A percentile compares a stretch with the other conserved stretches of the same genome.
Evolutionary conservation across 2,888 invertebrate genomes (phyloP).

Genomic region (Leptopilina syphax): DNA sequence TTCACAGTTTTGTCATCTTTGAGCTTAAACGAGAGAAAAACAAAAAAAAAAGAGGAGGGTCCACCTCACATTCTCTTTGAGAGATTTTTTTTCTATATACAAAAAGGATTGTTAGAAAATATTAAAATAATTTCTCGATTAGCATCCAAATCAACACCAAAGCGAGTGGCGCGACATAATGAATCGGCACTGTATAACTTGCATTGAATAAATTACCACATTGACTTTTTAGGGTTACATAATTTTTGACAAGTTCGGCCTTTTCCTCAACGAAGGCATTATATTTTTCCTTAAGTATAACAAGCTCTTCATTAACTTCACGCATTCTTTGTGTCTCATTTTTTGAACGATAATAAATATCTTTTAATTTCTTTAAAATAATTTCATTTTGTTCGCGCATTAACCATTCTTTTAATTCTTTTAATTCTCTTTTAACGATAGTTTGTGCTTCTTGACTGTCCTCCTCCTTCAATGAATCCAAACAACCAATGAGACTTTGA

Average conservation of each 20-base stretch:
- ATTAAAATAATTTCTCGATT: constrained; percentile 76
- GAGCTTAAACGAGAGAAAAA: constrained; percentile 18
- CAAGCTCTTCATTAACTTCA: constrained; percentile 85
- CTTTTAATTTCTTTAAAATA: constrained; percentile 65
- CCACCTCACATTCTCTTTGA: constrained; percentile 41
- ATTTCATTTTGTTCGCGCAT: constrained; percentile 65
- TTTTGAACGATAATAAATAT: constrained; percentile 67
- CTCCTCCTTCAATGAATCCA: constrained; percentile 64
- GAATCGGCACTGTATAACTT: constrained; percentile 80
- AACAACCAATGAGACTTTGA: constrained; percentile 63
- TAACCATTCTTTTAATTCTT: constrained; percentile 68
- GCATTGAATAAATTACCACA: constrained; percentile 80
- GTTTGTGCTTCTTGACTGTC: constrained; percentile 63
- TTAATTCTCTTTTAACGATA: constrained; percentile 65
- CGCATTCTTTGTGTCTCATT: constrained; percentile 79
- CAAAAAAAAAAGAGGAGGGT: constrained; percentile 22
- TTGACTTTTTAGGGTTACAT: constrained; percentile 81
- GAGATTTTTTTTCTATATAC: constrained; percentile 46
- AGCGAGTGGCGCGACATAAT: constrained; percentile 80
- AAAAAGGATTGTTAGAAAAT: constrained; percentile 50
- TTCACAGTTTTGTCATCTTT: not conserved
- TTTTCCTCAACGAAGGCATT: constrained; percentile 82
- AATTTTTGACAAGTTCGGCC: constrained; percentile 80
- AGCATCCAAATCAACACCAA: constrained; percentile 81
- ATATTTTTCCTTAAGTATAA: constrained; percentile 85